Evolutionary conservation across 2,888 invertebrate species (phyloP).

Genomic region (Amphipoea lucens): DNA sequence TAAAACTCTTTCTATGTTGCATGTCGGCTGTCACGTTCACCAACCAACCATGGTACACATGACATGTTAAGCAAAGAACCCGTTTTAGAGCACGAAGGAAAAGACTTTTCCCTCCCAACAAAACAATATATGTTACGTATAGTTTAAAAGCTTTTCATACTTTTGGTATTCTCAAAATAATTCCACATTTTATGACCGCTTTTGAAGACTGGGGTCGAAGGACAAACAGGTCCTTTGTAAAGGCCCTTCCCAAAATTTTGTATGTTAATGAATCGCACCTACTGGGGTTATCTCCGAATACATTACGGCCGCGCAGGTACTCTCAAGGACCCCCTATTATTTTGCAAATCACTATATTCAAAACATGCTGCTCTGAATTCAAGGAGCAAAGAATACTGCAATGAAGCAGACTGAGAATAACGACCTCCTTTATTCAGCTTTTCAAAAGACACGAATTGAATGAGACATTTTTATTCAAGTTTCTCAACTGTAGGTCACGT

Average conservation of each 20-base stretch:
- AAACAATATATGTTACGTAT: neutral
- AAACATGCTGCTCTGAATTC: constrained; percentile 33
- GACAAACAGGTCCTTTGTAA: constrained; percentile 18
- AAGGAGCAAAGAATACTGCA: constrained; percentile 35
- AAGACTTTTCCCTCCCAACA: neutral
- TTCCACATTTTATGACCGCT: constrained; percentile 21
- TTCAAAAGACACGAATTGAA: constrained; percentile 48
- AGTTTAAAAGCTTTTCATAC: neutral
- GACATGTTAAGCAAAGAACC: neutral
- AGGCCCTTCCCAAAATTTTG: constrained; percentile 23
- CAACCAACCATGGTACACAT: constrained; percentile 13
- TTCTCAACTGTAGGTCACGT: constrained; percentile 37
- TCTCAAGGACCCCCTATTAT: constrained; percentile 27
- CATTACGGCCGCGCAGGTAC: constrained; percentile 9
- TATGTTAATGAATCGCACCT: constrained; percentile 49
- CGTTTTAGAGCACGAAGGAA: constrained; percentile 2
- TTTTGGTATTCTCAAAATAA: constrained; percentile 23
- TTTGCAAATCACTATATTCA: constrained; percentile 35
- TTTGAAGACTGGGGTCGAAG: constrained; percentile 23
- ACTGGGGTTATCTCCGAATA: constrained; percentile 46
- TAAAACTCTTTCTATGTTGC: constrained; percentile 28
- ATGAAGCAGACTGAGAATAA: constrained; percentile 38
- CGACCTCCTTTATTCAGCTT: constrained; percentile 40
- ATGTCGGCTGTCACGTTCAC: constrained; percentile 45
- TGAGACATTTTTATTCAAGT: constrained; percentile 42